Evolutionary conservation across 2,888 invertebrate species (phyloP), one percentile per base, ranked within the genome.

Genomic region (Drosophila glabriapex): DNA sequence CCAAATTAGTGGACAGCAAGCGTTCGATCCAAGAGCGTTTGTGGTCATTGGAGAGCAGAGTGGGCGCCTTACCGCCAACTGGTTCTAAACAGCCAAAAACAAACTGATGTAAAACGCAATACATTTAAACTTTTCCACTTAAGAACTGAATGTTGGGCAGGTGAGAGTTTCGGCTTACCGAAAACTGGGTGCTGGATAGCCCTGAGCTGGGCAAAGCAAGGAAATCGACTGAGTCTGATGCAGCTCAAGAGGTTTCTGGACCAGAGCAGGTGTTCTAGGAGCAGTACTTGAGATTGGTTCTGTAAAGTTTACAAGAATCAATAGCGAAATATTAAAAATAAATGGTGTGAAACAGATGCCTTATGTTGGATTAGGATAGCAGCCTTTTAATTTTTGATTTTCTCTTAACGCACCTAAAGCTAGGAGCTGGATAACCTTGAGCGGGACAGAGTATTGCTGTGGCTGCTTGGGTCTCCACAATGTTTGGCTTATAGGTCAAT

Each of bases 201-300:
- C 96, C 93, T 96, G 96, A 39, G 96, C 96, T 67, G 96, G 96
- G 93, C 97, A 97, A 84, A 96, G 93, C 81, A 97, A 93, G 1
- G 93, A 93, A 49, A 93, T 88, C 10, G 89, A 74, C 46, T 80
- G 77, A 4, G 76, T 68, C 50, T 83, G 73, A 14, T 79, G 81
- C 33, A 92, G 63, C 35, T 92, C 92, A 54, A 92, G 79, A 12
- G 93, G 93, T 80, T 93, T 93, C 71, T 93, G 92, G 10, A 93
- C 91, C 4, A 93, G 75, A 2, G 89, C 84, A 7, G 95, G 94
- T 68, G 94, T 94, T 85, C 94, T 94, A 4, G 95, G 95, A 3
- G 94, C 94, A 28, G 94, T 92, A 78, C 94, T 94, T 16, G 83
- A 83, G 59, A 83, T 85, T 12, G 83, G 83, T 43, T 83, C 83